phyloP scores from a whole-genome alignment of 2,888 invertebrate genomes.

The Drosophila anomalata region DNA sequence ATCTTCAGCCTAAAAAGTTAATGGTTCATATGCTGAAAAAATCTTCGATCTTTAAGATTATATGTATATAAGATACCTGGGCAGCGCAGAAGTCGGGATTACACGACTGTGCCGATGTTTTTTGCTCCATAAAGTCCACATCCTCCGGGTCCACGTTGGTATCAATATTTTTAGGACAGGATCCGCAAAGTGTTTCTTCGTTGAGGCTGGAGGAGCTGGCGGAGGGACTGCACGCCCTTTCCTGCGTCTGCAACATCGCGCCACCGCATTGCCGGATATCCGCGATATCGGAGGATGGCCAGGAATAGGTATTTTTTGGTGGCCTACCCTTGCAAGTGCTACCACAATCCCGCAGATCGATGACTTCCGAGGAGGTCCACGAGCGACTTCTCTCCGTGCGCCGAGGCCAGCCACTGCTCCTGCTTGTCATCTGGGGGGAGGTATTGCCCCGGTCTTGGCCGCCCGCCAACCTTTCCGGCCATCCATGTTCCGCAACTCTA shows the following conservation, averaged over 20 bases:
- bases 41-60: background rate
- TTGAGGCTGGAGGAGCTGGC: background rate
- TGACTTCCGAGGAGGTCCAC: background rate
- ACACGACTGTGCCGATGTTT: constrained; percentile 33
- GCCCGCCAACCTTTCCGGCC: constrained; percentile 3
- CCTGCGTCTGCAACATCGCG: background rate
- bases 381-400: background rate
- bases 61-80: background rate
- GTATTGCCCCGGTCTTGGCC: background rate
- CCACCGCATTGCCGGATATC: background rate
- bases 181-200: background rate
- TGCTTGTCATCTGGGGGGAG: background rate
- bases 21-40: background rate
- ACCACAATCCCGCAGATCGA: background rate
- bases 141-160: constrained; percentile 20
- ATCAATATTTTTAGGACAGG: background rate
- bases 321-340: background rate
- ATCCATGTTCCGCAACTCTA: constrained; percentile 45
- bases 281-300: background rate
- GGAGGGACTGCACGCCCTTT: background rate
- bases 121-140: constrained; percentile 2
- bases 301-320: background rate
- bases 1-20: background rate
- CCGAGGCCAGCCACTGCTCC: background rate
- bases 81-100: constrained; percentile 42